phyloP scores from a whole-genome alignment of 64 coral and sea anemone genomes.

The Actinia tenebrosa region DNA sequence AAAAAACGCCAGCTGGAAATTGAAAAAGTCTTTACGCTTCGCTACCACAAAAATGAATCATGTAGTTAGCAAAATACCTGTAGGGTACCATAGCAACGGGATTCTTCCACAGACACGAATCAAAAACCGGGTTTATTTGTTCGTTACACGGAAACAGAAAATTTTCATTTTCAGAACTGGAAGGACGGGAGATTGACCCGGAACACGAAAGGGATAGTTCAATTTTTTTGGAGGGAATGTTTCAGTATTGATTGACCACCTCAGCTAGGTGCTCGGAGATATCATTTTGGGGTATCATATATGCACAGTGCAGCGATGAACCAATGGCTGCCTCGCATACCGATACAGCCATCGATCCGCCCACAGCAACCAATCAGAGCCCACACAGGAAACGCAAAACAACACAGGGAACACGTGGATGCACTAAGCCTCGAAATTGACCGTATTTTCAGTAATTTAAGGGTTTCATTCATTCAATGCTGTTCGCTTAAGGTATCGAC shows the following conservation, averaged over 20 bases:
- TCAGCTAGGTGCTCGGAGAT: background rate
- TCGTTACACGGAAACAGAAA: slow-evolving; percentile 14
- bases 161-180: slow-evolving; percentile 10
- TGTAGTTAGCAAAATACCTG: background rate
- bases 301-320: slow-evolving; percentile 8
- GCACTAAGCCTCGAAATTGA: slow-evolving; percentile 26
- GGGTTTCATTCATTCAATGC: slow-evolving; percentile 78
- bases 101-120: background rate
- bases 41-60: background rate
- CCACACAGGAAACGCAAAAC: slow-evolving; percentile 62
- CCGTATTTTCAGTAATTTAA: slow-evolving; percentile 49
- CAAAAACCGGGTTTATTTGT: background rate
- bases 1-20: slow-evolving; percentile 19
- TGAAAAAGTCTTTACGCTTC: slow-evolving; percentile 16
- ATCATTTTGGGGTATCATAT: background rate
- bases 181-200: background rate
- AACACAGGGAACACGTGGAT: slow-evolving; percentile 60
- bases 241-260: background rate
- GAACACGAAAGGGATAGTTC: slow-evolving; percentile 6
- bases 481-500: background rate
- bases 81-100: background rate
- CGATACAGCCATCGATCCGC: slow-evolving; percentile 44
- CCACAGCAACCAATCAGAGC: slow-evolving; percentile 91
- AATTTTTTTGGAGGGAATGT: background rate
- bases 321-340: slow-evolving; percentile 68